A percentile compares a stretch with the other conserved stretches of the same genome.
These are phyloP conservation scores for Morelia viridis DNA, from an alignment of 2,797 vertebrate species.

Conservation along the genomic window DNA sequence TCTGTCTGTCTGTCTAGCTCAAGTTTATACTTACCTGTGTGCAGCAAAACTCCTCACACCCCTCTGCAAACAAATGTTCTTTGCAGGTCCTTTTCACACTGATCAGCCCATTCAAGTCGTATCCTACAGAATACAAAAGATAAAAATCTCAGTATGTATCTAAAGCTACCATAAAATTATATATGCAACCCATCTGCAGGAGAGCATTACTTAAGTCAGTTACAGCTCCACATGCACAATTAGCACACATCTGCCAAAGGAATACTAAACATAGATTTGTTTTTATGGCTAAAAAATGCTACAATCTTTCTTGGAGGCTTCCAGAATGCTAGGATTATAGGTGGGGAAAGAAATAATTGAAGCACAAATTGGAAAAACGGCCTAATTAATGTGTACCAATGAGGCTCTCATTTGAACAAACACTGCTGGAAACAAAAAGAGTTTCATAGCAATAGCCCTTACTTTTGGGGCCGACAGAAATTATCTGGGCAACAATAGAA, in stretches of 20 bases:
- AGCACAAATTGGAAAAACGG: constrained; percentile 11
- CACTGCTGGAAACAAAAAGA: not conserved
- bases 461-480: not conserved
- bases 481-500: not conserved
- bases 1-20: not conserved
- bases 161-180: not conserved
- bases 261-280: not conserved
- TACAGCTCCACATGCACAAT: not conserved
- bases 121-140: not conserved
- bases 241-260: not conserved
- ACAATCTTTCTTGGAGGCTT: constrained; percentile 1
- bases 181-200: not conserved
- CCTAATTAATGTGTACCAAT: constrained; percentile 4
- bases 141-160: not conserved
- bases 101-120: constrained; percentile 35
- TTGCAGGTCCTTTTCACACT: constrained; percentile 4
- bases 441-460: not conserved
- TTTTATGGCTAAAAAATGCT: not conserved
- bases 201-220: not conserved
- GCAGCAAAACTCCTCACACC: constrained; percentile 5
- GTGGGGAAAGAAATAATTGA: not conserved
- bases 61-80: not conserved
- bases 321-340: constrained; percentile 2
- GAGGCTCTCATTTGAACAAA: not conserved
- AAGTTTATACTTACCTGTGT: not conserved